Percentiles rank a stretch among this genome's conserved stretches.
Conservation (phyloP, 2,888 invertebrate genomes). For the Arenicola marina region DNA sequence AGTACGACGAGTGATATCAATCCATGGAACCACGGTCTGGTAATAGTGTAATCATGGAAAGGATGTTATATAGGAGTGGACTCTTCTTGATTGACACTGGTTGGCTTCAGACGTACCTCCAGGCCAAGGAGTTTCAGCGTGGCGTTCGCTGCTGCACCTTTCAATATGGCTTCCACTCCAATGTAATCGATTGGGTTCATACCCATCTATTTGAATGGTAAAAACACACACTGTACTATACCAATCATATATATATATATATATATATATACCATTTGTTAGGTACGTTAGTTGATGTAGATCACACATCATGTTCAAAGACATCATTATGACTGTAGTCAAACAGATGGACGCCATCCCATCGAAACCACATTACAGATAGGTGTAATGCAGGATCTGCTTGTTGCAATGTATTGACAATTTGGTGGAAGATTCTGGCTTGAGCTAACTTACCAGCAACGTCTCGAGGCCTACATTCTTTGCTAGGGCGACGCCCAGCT, state of each 20-base stretch:
- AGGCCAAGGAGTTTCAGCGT: constrained; percentile 44
- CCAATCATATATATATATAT: constrained; percentile 3
- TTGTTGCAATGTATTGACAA: too few species aligned
- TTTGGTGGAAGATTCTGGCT: too few species aligned
- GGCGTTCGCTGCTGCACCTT: constrained; percentile 39
- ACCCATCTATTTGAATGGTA: constrained; percentile 41
- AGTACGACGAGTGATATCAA: too few species aligned
- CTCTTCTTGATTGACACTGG: too few species aligned
- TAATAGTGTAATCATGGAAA: too few species aligned
- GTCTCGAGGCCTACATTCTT: constrained; percentile 52
- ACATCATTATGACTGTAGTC: too few species aligned
- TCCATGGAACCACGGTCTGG: too few species aligned
- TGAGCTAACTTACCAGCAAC: constrained; percentile 50
- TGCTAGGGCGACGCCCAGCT: constrained; percentile 41
- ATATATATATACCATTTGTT: neutral
- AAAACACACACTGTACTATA: neutral
- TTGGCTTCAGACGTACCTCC: too few species aligned
- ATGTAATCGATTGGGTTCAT: constrained; percentile 50
- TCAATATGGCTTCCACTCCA: constrained; percentile 48
- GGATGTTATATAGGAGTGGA: too few species aligned
- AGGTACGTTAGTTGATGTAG: neutral
- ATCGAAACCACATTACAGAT: too few species aligned
- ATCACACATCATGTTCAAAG: constrained; percentile 7
- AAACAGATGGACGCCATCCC: too few species aligned
- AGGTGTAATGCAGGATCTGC: too few species aligned